Evolutionary conservation across 2,888 invertebrate species (phyloP), one percentile per base, ranked within the genome.

Genomic region (Scaptodrosophila latifasciaeformis): DNA sequence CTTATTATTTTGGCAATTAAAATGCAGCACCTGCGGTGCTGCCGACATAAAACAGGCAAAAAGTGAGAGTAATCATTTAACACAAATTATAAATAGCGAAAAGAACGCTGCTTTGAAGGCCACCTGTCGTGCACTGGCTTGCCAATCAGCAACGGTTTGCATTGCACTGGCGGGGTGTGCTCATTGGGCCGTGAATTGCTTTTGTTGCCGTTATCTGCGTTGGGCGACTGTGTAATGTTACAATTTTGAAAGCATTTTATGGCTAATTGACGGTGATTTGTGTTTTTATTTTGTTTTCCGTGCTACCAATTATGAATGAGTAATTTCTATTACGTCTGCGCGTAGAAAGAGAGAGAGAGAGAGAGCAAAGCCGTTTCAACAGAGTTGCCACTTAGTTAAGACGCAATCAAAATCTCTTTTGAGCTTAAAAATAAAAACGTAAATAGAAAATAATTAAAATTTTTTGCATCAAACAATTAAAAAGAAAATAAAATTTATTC

Each of bases 81-180:
- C 10, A n/a, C n/a, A n/a, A n/a, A n/a, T 57, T 63, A 65, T 44
- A 65, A 60, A 60, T 54, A 70, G 49, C 39, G 31, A 39, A 39
- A 57, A 47, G 48, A 18, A 44, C 43, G 52, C 27, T 31, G 37
- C n/a, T 10, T 39, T 52, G 56, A 72, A 76, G 72, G 75, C 67
- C 72, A 72, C 71, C 72, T 78, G 78, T 70, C 68, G 53, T 59
- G 62, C 55, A 47, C 46, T 44, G 53, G 29, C 54, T 54, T n/a
- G n/a, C n/a, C n/a, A n/a, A n/a, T n/a, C n/a, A n/a, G n/a, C n/a
- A 49, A 37, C 47, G 3, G 17, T 7, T 37, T 6, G 4, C 5
- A 5, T 13, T 59, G 50, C 58, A 53, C 55, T 59, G 53, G 19
- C 42, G 58, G 62, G 21, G 42, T 12, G 30, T 58, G 63, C 24